Evolutionary conservation across 2,797 vertebrate genomes (phyloP).

Genomic region (Coranthus polyacanthus): DNA sequence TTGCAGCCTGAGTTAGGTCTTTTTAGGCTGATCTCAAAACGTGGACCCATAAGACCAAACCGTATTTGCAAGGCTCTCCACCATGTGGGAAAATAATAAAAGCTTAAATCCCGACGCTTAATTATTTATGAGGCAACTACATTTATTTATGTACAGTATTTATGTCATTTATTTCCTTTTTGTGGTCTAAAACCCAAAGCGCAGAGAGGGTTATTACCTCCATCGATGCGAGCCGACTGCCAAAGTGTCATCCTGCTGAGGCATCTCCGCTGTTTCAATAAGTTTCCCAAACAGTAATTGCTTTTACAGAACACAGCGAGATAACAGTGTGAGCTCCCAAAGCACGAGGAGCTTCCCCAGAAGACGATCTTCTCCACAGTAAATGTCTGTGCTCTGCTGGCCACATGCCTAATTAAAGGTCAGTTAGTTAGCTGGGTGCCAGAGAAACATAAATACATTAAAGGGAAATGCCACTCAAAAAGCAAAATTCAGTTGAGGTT

Average conservation of each 20-base stretch:
- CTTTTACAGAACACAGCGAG: conserved; percentile 41
- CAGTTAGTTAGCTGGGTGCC: conserved; percentile 68
- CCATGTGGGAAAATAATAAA: background rate
- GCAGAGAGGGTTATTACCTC: conserved; percentile 31
- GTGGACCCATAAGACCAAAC: background rate
- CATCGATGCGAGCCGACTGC: conserved; percentile 28
- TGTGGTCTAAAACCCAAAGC: conserved; percentile 7
- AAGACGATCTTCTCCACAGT: conserved; percentile 57
- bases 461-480: conserved; percentile 61
- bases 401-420: conserved; percentile 78
- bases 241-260: conserved; percentile 47
- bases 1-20: too few species aligned
- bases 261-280: conserved; percentile 28
- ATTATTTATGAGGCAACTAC: conserved; percentile 28
- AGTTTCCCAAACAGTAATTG: conserved; percentile 56
- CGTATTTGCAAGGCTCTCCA: too few species aligned
- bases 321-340: conserved; percentile 22
- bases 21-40: too few species aligned
- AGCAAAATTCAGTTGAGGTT: conserved; percentile 23
- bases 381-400: conserved; percentile 63
- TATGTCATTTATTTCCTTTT: conserved; percentile 50
- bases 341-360: conserved; percentile 45
- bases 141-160: conserved; percentile 47
- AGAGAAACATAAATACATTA: conserved; percentile 63
- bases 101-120: conserved; percentile 3